Base-by-base conservation (phyloP, 2,797 vertebrate genomes). In the Gymnoscopelus braueri region DNA sequence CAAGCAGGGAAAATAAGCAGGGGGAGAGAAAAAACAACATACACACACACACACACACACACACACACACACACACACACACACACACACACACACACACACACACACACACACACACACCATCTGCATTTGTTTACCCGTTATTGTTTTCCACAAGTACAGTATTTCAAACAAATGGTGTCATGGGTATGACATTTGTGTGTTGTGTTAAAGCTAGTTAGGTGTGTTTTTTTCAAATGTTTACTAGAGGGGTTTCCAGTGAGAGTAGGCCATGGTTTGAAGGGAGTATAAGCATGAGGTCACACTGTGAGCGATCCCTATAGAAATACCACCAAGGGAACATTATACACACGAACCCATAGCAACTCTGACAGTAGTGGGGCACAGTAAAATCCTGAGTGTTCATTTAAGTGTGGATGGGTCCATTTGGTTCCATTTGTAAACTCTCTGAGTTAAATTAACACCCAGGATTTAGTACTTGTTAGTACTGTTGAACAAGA, bases 121-220 rank as follows among this genome's bases (percentile, higher is more conserved):
- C 76, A 71, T 83, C 80, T 82, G 76, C 77, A 83, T 88, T 84
- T 87, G 77, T 89, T 89, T 88, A 81, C 78, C 80, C 69, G 80
- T 66, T 44, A 57, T 83, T 83, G 73, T 87, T 79, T 81, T 67
- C 65, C 66, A 70, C 19, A 50, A 68, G 57, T 58, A 29, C 72
- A 68, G 57, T 55, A 29, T 74, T 80, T 75, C 74, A 67, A 77
- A 84, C 68, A 55, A 70, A 63, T 1, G 26, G 67, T 71, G 73
- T 74, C 65, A 44, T 13, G 74, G 56, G 32, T 8, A 19, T 63
- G 50, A 39, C 51, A 44, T 39, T 23, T 7, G 39, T 29, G 63
- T 72, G 82, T 71, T 80, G 78, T 69, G 63, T 79, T 77, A 52
- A 52, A 57, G 73, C 63, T 65, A 76, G 71, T 67, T 2, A 11